These are phyloP conservation scores for Myotis davidii DNA, from an alignment of 2,113 vertebrate genomes.

Conservation along the genomic window DNA sequence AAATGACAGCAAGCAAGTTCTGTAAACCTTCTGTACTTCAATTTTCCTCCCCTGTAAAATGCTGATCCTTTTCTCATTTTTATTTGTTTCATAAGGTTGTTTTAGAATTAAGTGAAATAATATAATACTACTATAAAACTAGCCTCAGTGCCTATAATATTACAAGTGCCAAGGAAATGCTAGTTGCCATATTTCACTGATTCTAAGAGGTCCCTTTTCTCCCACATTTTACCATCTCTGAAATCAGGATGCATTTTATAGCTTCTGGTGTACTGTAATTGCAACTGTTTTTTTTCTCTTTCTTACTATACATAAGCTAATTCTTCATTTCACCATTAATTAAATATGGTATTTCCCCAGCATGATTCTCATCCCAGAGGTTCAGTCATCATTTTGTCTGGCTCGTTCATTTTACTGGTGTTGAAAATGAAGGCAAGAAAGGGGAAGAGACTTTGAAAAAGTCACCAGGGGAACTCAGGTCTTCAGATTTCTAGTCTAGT, in stretches of 20 bases:
- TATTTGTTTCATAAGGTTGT: neutral
- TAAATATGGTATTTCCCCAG: constrained; percentile 50
- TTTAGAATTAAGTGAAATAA: constrained; percentile 39
- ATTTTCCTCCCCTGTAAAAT: neutral
- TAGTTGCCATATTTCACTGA: constrained; percentile 1
- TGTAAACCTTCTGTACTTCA: neutral
- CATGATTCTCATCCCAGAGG: constrained; percentile 5
- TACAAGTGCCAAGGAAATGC: neutral
- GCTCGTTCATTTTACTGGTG: neutral
- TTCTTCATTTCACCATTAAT: constrained; percentile 59
- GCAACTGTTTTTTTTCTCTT: constrained; percentile 52
- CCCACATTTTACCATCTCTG: constrained; percentile 23
- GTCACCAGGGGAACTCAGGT: neutral
- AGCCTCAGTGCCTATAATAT: neutral
- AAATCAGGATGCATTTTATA: constrained; percentile 13
- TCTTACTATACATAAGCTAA: constrained; percentile 46
- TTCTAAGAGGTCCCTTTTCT: neutral
- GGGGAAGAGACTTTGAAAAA: constrained; percentile 2
- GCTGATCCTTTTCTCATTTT: neutral
- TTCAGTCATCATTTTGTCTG: neutral
- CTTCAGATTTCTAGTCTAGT: neutral
- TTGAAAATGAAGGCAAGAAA: constrained; percentile 29
- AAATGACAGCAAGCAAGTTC: neutral
- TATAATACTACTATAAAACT: neutral
- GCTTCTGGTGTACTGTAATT: constrained; percentile 61